Evolutionary conservation across 2,113 vertebrate species (phyloP), one percentile per base, ranked within the genome.

Genomic region (Trematocara unimaculatum): DNA sequence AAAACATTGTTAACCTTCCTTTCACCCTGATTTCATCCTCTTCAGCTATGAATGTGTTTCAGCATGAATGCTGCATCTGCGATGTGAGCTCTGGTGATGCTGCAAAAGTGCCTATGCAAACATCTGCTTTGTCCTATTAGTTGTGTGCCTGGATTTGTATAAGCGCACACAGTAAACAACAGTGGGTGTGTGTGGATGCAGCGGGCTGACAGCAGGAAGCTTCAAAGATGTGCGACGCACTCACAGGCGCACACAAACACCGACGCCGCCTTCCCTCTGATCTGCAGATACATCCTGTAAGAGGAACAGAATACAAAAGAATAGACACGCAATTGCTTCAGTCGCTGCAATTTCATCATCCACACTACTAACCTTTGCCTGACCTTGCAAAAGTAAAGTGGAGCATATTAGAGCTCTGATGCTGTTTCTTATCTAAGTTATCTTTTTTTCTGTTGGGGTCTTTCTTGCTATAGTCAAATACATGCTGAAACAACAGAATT

Each of bases 251-350:
- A 20, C 89, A 40, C 79, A 90, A 31, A 82, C 74, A 87, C 84
- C 67, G 35, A 85, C 40, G 49, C 64, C 77, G 29, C 45, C 45
- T 79, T 86, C 72, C 74, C 86, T 93, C 85, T 89, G 88, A 93
- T 93, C 87, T 86, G 85, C 79, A 81, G 54, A 88, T 86, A 49
- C 42, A 85, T 88, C 79, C 70, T 8, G 18, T 80, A 51, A 78
- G 81, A 87, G 77, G 80, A 86, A 47, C 45, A 45, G 62, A 89
- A 89, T 83, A 90, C 84, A 87, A 92, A 91, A 83, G 70, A 83
- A 88, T 38, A 84, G 85, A 74, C 8, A 2, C 15, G 49, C 15
- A 88, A 72, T 89, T 84, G 84, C 67, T 89, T 56, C 82, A 89
- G 72, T 85, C 70, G 49, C 64, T 42, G 31, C 18, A 45, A 47